Evolutionary conservation across 2,888 invertebrate species (phyloP).

Genomic region (Synanthedon formicaeformis): DNA sequence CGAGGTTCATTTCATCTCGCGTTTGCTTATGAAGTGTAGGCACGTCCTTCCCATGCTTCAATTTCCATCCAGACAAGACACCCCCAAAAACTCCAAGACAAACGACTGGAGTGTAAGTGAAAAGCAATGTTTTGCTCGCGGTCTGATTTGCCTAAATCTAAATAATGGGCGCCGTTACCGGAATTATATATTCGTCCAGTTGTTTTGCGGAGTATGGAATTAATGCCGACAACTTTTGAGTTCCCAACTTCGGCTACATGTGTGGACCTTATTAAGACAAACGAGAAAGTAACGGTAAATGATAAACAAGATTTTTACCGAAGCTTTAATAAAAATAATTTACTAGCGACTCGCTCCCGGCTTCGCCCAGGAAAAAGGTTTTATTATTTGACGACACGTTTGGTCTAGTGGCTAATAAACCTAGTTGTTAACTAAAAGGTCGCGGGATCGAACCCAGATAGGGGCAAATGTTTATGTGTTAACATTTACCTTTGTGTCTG

Average conservation of each 20-base stretch:
- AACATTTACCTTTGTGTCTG: too few species aligned
- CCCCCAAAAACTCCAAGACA: slow-evolving; percentile 50
- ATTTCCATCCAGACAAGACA: background rate
- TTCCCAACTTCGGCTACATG: background rate
- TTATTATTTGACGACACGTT: too few species aligned
- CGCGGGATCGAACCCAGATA: too few species aligned
- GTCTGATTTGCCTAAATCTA: slow-evolving; percentile 63
- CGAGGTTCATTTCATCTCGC: background rate
- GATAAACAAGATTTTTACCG: too few species aligned
- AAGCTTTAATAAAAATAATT: too few species aligned
- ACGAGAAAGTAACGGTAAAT: background rate
- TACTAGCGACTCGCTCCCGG: too few species aligned
- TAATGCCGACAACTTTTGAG: slow-evolving; percentile 27
- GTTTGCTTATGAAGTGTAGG: background rate
- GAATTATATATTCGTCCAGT: slow-evolving; percentile 47
- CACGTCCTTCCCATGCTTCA: background rate
- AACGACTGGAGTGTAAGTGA: slow-evolving; percentile 57
- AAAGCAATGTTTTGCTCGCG: slow-evolving; percentile 53
- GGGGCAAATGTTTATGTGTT: too few species aligned
- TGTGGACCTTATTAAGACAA: background rate
- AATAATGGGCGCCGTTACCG: slow-evolving; percentile 52
- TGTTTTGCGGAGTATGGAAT: slow-evolving; percentile 42
- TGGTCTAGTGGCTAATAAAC: too few species aligned
- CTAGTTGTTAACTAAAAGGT: too few species aligned
- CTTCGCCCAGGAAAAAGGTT: too few species aligned